Percentiles rank a stretch among this genome's conserved stretches.
phyloP scores from a whole-genome alignment of 2,888 invertebrate genomes.

The Phortica okadai region DNA sequence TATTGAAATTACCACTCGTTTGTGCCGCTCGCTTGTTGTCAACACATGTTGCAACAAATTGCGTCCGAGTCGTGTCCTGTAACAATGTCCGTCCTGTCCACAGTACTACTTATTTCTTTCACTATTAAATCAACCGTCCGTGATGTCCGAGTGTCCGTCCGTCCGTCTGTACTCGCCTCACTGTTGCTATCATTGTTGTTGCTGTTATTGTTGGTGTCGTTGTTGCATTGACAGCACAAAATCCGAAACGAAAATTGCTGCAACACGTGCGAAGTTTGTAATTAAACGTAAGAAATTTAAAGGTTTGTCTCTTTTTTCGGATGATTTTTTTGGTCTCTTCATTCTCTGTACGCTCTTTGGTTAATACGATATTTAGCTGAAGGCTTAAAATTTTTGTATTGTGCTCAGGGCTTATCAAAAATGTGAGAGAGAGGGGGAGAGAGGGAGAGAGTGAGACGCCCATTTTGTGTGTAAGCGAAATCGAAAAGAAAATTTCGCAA shows the following conservation, averaged over 20 bases:
- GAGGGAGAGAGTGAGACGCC: no score
- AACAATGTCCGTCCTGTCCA: no score
- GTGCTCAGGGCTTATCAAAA: neutral
- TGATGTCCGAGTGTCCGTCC: no score
- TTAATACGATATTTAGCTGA: neutral
- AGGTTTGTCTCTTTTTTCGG: neutral
- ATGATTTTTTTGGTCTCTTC: neutral
- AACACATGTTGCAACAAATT: slow-evolving; percentile 38
- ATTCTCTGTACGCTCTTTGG: neutral
- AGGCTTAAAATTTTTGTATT: neutral
- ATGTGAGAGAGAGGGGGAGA: no score
- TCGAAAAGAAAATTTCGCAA: slow-evolving; percentile 47
- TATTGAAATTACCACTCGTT: no score
- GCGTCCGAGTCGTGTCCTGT: no score
- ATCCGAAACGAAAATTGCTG: slow-evolving; percentile 44
- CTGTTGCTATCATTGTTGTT: no score
- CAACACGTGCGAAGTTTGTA: slow-evolving; percentile 49
- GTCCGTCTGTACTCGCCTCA: no score
- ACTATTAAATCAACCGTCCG: no score
- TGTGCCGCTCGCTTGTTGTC: neutral
- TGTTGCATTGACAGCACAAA: neutral
- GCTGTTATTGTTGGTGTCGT: neutral
- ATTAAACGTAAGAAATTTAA: slow-evolving; percentile 25
- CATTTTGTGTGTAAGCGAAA: neutral
- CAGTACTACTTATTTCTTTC: no score